Base-by-base conservation (phyloP, 2,113 vertebrate genomes). In the Rutilus rutilus region DNA sequence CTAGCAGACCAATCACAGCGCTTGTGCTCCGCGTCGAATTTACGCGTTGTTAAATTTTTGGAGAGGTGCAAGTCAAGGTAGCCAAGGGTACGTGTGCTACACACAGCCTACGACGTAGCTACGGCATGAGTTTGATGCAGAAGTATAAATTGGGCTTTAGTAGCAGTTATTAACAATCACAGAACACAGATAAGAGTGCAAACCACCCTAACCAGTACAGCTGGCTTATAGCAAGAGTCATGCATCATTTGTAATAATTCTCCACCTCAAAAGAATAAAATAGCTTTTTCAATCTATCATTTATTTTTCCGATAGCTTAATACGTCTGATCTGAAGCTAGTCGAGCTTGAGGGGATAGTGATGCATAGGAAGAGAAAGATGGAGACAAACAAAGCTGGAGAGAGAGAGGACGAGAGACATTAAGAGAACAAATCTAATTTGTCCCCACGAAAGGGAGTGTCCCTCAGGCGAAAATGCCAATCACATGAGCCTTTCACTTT, bases 361-460 rank as follows among this genome's bases (percentile, higher is more conserved):
- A 87, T 85, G 67, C 64, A 50, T 33, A 17, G 54, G 45, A 88
- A 65, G 59, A 84, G 47, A 36, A 57, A 60, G 50, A 86, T 59
- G 78, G 54, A 50, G 76, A 79, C 33, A 75, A 62, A 87, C 86
- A 82, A 60, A 75, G 59, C 42, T 23, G 47, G 57, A 62, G 64
- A 52, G 17, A 82, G 27, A 62, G 15, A 79, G 64, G 42, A 73
- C 11, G 39, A 86, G 74, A 69, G 57, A 78, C 86, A 87, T 84
- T 86, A 89, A 86, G 84, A 82, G 30, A 59, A 85, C 82, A 89
- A 78, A 91, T 89, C 85, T 85, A 89, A 88, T 90, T 89, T 90
- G 89, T 87, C 74, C 73, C 82, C 62, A 75, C 39, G 76, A 90
- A 86, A 83, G 80, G 75, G 69, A 82, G 85, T 71, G 69, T 83